Evolutionary conservation across 2,113 vertebrate species (phyloP), one percentile per base, ranked within the genome.

Genomic region (Tychaedon coryphoeus): DNA sequence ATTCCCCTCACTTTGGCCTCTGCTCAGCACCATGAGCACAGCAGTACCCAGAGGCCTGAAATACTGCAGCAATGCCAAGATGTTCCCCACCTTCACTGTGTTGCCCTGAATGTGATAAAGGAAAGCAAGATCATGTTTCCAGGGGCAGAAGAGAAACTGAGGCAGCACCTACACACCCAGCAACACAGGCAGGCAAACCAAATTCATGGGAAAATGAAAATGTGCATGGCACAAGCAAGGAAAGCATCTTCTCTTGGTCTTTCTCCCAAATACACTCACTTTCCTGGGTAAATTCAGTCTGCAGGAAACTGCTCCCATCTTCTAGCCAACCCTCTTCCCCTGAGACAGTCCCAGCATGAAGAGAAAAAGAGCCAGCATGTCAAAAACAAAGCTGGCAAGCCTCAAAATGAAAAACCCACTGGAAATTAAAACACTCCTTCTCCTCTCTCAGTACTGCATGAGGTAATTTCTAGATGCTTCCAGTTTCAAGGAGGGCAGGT

Each of bases 401-500:
- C 70, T 92, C 72, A 78, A 82, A 86, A 94, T 48, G 47, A 93
- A 91, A 92, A 93, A 23, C 40, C 54, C 66, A 42, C 0, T 94
- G 92, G 80, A 91, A 90, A 91, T 91, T 51, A 73, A 69, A 86
- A 75, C 62, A 51, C 56, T 38, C 34, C 42, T 79, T 24, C 88
- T 93, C 61, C 42, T 77, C 76, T 38, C 79, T 91, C 71, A 6
- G 58, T 66, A 67, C 70, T 0, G 5, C 65, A 78, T 48, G 70
- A 96, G 90, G 47, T 77, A 58, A 92, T 89, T 96, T 95, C 96
- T 93, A 92, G 95, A 94, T 54, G 61, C 54, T 93, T 94, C 92
- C 89, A 88, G 66, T 73, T 94, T 94, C 80, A 94, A 93, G 80
- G 77, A 94, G 88, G 62, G 70, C 73, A 94, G 84, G 89, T 96